A percentile compares a stretch with the other conserved stretches of the same genome.
Evolutionary conservation across 2,113 vertebrate species (phyloP).

Genomic region (Alethe diademata): DNA sequence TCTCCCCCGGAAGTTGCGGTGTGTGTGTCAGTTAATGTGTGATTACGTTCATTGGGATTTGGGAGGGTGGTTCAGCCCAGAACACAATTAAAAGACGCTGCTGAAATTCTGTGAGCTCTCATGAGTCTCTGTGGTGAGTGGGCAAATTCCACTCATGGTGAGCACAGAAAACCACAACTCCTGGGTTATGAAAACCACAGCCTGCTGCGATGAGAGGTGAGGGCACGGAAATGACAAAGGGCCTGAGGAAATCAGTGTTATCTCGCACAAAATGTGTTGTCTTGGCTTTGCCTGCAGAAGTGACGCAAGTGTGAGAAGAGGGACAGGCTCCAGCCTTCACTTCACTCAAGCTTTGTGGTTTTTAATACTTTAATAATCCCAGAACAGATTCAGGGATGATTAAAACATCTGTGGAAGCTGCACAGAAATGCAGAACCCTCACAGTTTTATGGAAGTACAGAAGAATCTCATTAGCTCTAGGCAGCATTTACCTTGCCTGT

Average conservation of each 20-base stretch:
- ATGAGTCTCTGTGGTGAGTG: background rate
- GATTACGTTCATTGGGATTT: background rate
- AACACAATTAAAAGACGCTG: background rate
- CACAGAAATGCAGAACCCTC: background rate
- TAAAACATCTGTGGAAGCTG: background rate
- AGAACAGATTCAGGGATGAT: background rate
- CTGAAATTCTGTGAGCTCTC: background rate
- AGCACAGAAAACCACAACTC: background rate
- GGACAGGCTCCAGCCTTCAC: background rate
- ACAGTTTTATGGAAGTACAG: background rate
- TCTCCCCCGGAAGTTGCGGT: background rate
- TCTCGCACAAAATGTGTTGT: background rate
- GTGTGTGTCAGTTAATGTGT: background rate
- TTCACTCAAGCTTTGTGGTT: background rate
- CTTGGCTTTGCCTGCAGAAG: background rate
- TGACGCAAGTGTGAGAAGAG: background rate
- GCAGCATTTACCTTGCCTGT: background rate
- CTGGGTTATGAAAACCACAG: background rate
- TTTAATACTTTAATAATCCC: background rate
- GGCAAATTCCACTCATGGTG: background rate
- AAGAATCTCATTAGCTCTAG: background rate
- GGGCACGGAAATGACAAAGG: background rate
- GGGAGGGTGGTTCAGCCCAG: background rate
- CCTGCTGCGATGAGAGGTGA: background rate
- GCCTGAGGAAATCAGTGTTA: background rate